Conservation (phyloP, 2,113 vertebrate species). For the Cebidichthys violaceus region DNA sequence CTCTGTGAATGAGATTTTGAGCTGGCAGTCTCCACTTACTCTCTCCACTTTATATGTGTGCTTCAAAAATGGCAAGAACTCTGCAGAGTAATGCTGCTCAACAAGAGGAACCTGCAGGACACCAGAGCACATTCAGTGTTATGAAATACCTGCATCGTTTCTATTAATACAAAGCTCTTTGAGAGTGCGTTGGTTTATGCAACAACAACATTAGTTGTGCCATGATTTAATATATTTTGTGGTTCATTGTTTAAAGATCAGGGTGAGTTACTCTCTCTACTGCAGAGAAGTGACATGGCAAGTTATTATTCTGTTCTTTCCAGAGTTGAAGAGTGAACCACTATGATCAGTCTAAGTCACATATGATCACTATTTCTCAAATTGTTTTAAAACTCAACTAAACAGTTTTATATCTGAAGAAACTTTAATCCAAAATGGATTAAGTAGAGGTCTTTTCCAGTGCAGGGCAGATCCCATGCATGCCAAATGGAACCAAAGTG, state of each 20-base stretch:
- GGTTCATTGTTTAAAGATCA: slow-evolving; percentile 8
- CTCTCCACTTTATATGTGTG: slow-evolving; percentile 84
- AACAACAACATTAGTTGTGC: background rate
- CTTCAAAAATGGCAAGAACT: slow-evolving; percentile 90
- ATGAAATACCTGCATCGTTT: background rate
- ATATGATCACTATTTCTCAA: background rate
- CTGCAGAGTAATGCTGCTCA: slow-evolving; percentile 90
- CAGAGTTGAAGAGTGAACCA: slow-evolving; percentile 14
- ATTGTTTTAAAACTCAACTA: background rate
- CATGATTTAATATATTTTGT: background rate
- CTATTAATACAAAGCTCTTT: background rate
- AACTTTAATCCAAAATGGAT: slow-evolving; percentile 27
- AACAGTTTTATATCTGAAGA: slow-evolving; percentile 34
- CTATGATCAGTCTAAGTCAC: slow-evolving; percentile 4
- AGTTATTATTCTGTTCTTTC: slow-evolving; percentile 19
- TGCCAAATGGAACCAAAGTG: slow-evolving; percentile 51
- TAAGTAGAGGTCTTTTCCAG: slow-evolving; percentile 11
- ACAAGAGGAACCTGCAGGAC: slow-evolving; percentile 89
- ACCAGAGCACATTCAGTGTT: background rate
- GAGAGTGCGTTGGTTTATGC: slow-evolving; percentile 5
- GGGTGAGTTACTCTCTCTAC: background rate
- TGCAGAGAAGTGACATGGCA: background rate
- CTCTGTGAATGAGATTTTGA: slow-evolving; percentile 95
- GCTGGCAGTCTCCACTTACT: slow-evolving; percentile 91
- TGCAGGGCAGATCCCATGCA: slow-evolving; percentile 5